Evolutionary conservation across 2,797 vertebrate species (phyloP), one percentile per base, ranked within the genome.

Genomic region (Agapornis canus): DNA sequence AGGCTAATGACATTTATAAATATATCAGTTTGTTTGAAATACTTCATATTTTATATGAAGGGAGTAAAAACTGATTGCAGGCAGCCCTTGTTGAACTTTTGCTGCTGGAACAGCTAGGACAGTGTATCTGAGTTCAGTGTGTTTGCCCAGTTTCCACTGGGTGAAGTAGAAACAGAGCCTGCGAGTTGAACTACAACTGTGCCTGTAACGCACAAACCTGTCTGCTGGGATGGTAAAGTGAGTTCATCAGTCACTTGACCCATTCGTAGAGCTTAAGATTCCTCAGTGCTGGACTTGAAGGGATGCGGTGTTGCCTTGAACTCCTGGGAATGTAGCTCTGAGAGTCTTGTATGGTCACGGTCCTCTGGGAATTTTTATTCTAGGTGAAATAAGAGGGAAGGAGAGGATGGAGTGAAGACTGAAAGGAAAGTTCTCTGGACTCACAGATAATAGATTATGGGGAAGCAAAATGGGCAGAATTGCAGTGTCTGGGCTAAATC

Each of bases 1-100:
- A 94, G 76, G 79, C 85, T 96, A 96, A 97, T 96, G 96, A 95
- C 66, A 26, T 76, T 94, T 95, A 73, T 89, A 92, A 97, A 96
- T 90, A 91, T 13, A 95, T 72, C 71, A 54, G 60, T 92, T 90
- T 60, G 64, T 90, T 90, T 95, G 79, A 92, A 96, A 75, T 95
- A 86, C 89, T 94, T 94, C 92, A 79, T 86, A 60, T 63, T 96
- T 94, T 90, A 92, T 73, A 64, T 15, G 56, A 65, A 66, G 49
- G 68, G 75, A 82, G 27, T 89, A 96, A 90, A 94, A 96, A 72
- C 42, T 82, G 87, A 94, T 65, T 93, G 87, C 94, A 96, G 92
- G 84, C 65, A 92, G 77, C 43, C 73, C 66, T 3, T 89, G 86
- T 96, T 79, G 86, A 42, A 86, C 57, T 60, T 90, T 69, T 60